Base-by-base conservation (phyloP, 2,797 vertebrate species). In the Miichthys miiuy region DNA sequence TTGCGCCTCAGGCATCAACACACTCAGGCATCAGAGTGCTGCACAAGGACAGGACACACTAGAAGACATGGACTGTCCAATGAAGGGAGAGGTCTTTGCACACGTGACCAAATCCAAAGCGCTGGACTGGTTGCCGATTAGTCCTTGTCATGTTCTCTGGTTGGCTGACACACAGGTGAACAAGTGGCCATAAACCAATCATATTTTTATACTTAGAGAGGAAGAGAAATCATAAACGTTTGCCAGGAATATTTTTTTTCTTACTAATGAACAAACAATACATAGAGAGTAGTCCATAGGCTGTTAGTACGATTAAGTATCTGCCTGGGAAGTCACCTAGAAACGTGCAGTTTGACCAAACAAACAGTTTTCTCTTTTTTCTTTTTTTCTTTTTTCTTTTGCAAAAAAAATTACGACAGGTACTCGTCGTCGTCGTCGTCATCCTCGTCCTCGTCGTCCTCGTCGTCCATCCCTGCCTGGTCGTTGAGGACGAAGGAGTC, bases 251-350 rank as follows among this genome's bases (percentile, higher is more conserved):
- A 90, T 92, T 94, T 89, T 70, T 85, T 81, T 81, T 80, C 73
- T 81, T 38, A 96, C 83, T 95, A 93, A 95, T 97, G 82, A 92
- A 97, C 94, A 97, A 97, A 97, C 96, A 96, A 96, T 96, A 97
- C 95, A 96, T 91, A 93, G 94, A 93, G 89, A 94, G 93, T 94
- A 95, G 94, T 96, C 93, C 94, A 89, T 96, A 95, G 93, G 92
- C 85, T 89, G 91, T 94, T 95, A 95, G 93, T 94, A 92, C 82
- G 81, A 88, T 88, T 94, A 93, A 96, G 93, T 95, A 95, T 96
- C 95, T 94, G 93, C 89, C 94, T 89, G 92, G 95, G 92, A 86
- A 94, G 92, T 95, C 92, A 92, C 91, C 95, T 93, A 90, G 87
- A 94, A 95, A 96, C 95, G 94, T 96, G 95, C 96, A 96, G 95